Conservation (phyloP, 2,797 vertebrate genomes). For the Pyrocephalus nanus region DNA sequence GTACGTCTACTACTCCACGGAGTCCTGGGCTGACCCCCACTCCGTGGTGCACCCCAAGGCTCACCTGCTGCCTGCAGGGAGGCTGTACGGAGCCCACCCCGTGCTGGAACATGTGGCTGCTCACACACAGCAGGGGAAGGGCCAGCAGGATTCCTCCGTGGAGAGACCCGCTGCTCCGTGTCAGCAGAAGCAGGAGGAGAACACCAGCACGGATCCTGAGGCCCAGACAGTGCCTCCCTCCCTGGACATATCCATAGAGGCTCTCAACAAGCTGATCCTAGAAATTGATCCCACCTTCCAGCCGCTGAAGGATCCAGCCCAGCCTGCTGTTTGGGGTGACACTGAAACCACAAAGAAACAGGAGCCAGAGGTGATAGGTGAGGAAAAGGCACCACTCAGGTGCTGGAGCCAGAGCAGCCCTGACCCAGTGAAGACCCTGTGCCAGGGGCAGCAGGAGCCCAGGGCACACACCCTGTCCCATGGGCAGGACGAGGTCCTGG, state of each 20-base stretch:
- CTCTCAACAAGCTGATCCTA: constrained; percentile 88
- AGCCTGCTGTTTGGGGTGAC: not conserved
- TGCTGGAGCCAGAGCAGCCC: not conserved
- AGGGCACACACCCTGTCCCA: not conserved
- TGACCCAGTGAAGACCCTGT: not conserved
- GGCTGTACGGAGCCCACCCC: not conserved
- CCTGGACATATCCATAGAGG: constrained; percentile 84
- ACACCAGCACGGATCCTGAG: not conserved
- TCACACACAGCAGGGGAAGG: not conserved
- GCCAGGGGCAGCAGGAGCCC: not conserved
- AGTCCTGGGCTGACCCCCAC: constrained; percentile 51
- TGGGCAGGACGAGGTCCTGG: not conserved
- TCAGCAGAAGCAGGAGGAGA: not conserved
- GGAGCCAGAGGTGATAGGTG: constrained; percentile 69
- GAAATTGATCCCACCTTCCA: constrained; percentile 91
- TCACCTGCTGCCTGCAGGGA: not conserved
- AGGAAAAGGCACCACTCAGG: not conserved
- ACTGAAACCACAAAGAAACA: not conserved
- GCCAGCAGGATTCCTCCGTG: not conserved
- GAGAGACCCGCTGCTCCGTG: fast-evolving
- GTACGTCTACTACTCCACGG: constrained; percentile 70
- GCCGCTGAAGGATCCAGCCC: constrained; percentile 63
- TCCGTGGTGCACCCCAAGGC: not conserved
- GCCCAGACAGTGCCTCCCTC: constrained; percentile 59
- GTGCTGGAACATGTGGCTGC: not conserved